Evolutionary conservation across 2,888 invertebrate genomes (phyloP).

Genomic region (Nesidiocoris tenuis): DNA sequence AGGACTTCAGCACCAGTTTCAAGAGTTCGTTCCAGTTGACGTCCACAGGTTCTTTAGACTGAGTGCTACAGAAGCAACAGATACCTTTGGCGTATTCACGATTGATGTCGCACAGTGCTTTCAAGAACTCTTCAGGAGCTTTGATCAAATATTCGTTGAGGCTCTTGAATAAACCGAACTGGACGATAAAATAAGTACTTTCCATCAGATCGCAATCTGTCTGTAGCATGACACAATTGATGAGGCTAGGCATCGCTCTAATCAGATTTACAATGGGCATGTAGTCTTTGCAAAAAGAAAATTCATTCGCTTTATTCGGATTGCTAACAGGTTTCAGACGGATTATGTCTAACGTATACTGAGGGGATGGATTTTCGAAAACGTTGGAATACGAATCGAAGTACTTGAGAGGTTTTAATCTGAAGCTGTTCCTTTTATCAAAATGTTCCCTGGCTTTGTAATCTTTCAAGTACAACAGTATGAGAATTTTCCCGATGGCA

Average conservation of each 20-base stretch:
- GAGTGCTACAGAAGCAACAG: conserved; percentile 47
- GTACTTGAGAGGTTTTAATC: conserved; percentile 21
- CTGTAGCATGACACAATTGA: conserved; percentile 31
- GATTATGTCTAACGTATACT: conserved; percentile 25
- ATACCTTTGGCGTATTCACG: conserved; percentile 45
- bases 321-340: conserved; percentile 55
- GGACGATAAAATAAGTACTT: conserved; percentile 44
- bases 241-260: conserved; percentile 43
- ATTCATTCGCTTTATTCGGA: conserved; percentile 53
- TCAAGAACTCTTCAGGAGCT: conserved; percentile 43
- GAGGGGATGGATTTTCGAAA: conserved; percentile 50
- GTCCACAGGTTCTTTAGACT: conserved; percentile 52
- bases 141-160: conserved; percentile 32
- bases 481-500: conserved; percentile 16
- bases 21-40: conserved; percentile 65
- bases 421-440: neutral
- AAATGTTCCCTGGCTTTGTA: conserved; percentile 25
- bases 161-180: conserved; percentile 45
- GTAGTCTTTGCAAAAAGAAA: conserved; percentile 59
- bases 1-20: conserved; percentile 61
- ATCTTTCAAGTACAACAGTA: conserved; percentile 20
- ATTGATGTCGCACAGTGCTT: conserved; percentile 45
- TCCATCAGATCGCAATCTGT: conserved; percentile 41
- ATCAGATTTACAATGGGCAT: conserved; percentile 42
- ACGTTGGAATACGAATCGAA: conserved; percentile 9